Base-by-base conservation (phyloP, 2,113 vertebrate species). In the Lophotis ruficrista region DNA sequence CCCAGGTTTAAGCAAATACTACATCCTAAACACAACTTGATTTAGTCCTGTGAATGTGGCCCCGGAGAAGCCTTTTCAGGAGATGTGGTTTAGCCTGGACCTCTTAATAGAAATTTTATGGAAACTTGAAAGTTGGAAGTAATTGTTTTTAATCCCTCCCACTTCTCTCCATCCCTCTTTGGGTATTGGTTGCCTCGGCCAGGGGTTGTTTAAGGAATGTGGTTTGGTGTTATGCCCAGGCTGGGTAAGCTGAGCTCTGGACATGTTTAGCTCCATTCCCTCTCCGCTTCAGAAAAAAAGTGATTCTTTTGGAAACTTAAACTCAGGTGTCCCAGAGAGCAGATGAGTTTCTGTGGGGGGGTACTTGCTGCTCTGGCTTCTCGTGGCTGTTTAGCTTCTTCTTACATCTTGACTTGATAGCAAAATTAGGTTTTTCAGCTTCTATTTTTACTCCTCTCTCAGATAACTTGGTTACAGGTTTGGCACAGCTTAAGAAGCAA, bases 341-440 rank as follows among this genome's bases (percentile, higher is more conserved):
- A 8, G 35, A 7, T 0, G 8, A 16, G 5, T 50, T 47, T 38
- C 53, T 58, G 28, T 0, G 2, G 21, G 7, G 35, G 24, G 0
- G 3, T n/a, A 27, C n/a, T 10, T n/a, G 23, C 43, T 25, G 23
- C 41, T 57, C 18, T 47, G 57, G 31, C 43, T 71, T 38, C 6
- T 43, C 1, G 1, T 25, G 68, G 62, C 37, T 48, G 7, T 47
- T 27, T 35, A 75, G 41, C 41, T 41, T 56, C 69, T 37, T 15
- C 5, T 35, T 35, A 2, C 16, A 12, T n/a, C 45, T 53, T 33
- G 37, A 28, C 18, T 47, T 45, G 41, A 21, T 30, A 25, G 45
- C n/a, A n/a, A n/a, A n/a, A n/a, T n/a, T 14, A n/a, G 5, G 9
- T 62, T 87, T 80, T 1, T 1, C 56, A 79, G 50, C 35, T 51